These are phyloP conservation scores for Trinectes maculatus DNA, from an alignment of 2,113 vertebrate genomes.

Conservation along the genomic window DNA sequence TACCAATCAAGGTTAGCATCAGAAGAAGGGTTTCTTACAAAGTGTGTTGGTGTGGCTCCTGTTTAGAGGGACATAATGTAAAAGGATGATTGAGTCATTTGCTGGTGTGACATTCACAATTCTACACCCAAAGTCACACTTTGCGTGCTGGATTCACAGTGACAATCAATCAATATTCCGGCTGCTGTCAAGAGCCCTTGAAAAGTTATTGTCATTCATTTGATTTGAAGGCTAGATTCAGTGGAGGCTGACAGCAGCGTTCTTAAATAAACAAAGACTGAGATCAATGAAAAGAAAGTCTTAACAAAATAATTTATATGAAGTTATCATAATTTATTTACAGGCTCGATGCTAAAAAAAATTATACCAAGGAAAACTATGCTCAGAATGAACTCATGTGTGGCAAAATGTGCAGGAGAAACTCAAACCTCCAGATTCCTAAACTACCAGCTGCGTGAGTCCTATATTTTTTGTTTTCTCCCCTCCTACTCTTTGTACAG, in stretches of 20 bases:
- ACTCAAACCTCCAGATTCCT: neutral
- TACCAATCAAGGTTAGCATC: no score
- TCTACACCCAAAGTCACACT: neutral
- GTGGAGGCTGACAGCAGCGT: neutral
- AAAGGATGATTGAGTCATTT: neutral
- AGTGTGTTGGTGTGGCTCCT: no score
- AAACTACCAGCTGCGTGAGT: neutral
- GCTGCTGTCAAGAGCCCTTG: neutral
- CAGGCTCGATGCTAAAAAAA: neutral
- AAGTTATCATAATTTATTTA: neutral
- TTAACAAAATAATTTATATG: neutral
- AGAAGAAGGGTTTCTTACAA: no score
- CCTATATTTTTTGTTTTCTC: neutral
- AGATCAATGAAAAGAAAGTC: neutral
- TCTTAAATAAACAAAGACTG: neutral
- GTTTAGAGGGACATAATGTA: neutral
- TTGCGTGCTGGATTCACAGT: neutral
- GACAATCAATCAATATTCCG: neutral
- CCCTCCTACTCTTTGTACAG: neutral
- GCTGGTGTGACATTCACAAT: neutral
- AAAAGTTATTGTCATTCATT: no score
- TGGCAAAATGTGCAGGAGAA: neutral
- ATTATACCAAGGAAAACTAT: neutral
- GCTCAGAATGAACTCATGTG: neutral
- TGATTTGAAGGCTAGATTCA: neutral